Evolutionary conservation across 2,888 invertebrate species (phyloP), one percentile per base, ranked within the genome.

Genomic region (Ochlodes sylvanus): DNA sequence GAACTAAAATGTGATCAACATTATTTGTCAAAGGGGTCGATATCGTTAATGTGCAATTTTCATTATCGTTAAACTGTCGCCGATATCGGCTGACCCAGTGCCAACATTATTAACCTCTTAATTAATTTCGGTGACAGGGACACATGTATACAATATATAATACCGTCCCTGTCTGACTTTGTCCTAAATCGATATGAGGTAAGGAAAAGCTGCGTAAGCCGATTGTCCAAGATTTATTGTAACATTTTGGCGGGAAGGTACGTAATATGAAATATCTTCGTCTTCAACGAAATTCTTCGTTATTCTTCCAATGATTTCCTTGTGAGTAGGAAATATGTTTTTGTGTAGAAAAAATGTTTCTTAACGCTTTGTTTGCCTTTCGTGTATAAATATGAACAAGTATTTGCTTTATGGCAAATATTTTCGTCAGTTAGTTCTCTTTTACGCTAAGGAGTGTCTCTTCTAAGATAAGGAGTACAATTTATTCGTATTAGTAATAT

Each of bases 121-220:
- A 74, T 73, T 74, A 74, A 72, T 71, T 73, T 72, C 61, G 52
- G 32, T 42, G 70, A 70, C 15, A 42, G 70, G 32, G 70, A 73
- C 21, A 54, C 38, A 10, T 15, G 12, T 64, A 69, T 54, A 50
- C 32, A 50, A 32, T 17, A 17, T 60, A 57, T 56, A 62, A 32
- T 17, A 42, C 44, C 41, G 54, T 71, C 70, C 52, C 62, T 21
- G 38, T 72, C 68, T 17, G 38, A 27, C 68, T 34, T 15, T 57
- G 63, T 52, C 52, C 62, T 34, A 42, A 63, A 68, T 68, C 63
- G 56, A 68, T 68, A 55, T 56, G 56, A 57, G 63, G 50, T 50
- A 47, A 42, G 19, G 63, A 57, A 52, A 68, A 57, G 68, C 66
- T 66, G 42, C 56, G 56, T 68, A 63, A 68, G 68, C 68, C 63